Conservation (phyloP, 2,797 vertebrate genomes). For the Lateolabrax maculatus region DNA sequence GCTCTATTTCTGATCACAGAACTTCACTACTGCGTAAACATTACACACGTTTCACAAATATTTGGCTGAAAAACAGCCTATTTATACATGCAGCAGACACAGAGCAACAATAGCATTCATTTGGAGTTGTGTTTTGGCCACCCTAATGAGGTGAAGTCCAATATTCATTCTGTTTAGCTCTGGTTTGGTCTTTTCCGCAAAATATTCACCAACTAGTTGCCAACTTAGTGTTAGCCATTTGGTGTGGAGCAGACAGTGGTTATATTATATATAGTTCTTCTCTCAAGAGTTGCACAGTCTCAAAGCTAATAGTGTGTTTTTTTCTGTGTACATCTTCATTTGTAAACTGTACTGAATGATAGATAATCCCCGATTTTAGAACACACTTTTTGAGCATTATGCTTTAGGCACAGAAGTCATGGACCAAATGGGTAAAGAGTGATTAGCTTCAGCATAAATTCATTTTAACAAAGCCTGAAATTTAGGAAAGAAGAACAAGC, state of each 20-base stretch:
- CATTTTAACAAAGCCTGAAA: conserved; percentile 20
- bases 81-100: background rate
- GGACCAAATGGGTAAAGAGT: conserved; percentile 16
- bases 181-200: background rate
- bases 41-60: too few relatives aligned
- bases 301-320: background rate
- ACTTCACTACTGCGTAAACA: too few relatives aligned
- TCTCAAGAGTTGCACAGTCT: background rate
- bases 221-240: background rate
- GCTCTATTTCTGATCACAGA: too few relatives aligned
- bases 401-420: conserved; percentile 13
- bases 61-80: too few relatives aligned
- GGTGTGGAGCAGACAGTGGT: background rate
- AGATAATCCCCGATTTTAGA: background rate
- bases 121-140: background rate
- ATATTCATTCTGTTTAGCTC: background rate
- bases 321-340: too few relatives aligned
- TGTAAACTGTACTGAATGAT: too few relatives aligned
- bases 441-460: conserved; percentile 35
- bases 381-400: too few relatives aligned
- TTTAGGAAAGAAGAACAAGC: conserved; percentile 13
- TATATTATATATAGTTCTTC: too few relatives aligned
- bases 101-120: background rate
- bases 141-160: background rate
- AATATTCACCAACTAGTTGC: background rate